Conservation (phyloP, 1,140 invertebrate species). For the Laupala kohalensis region DNA sequence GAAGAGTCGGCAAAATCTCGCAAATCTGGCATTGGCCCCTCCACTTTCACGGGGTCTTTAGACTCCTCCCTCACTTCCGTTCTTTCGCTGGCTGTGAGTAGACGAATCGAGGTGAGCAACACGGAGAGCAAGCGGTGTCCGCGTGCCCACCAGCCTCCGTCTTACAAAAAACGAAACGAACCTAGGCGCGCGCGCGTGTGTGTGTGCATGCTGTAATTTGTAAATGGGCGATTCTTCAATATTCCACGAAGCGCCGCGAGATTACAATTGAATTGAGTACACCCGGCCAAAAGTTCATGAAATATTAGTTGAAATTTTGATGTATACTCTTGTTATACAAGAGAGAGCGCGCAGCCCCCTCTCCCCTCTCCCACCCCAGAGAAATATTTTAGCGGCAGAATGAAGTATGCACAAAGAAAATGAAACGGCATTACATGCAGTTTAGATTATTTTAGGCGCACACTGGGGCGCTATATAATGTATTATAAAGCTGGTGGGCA, state of each 20-base stretch:
- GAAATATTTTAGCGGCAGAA: constrained; percentile 9
- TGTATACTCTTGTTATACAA: constrained; percentile 3
- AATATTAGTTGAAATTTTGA: constrained; percentile 13
- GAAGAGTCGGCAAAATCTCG: too few relatives aligned
- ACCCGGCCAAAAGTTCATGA: constrained; percentile 11
- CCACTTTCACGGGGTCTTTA: too few relatives aligned
- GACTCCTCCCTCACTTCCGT: too few relatives aligned
- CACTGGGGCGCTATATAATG: not conserved
- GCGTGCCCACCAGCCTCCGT: not conserved
- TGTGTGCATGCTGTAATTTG: constrained; percentile 9
- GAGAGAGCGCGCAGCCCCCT: not conserved
- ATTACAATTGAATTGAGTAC: constrained; percentile 12
- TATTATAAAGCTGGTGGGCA: constrained; percentile 1
- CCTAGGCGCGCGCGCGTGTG: not conserved
- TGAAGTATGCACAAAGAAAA: constrained; percentile 14
- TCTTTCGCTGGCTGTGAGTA: too few relatives aligned
- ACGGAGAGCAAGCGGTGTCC: too few relatives aligned
- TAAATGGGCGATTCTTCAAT: constrained; percentile 10
- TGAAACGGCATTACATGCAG: constrained; percentile 6
- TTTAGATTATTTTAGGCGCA: constrained; percentile 11
- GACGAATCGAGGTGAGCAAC: too few relatives aligned
- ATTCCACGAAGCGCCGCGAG: constrained; percentile 4
- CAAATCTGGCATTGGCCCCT: too few relatives aligned
- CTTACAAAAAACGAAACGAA: constrained; percentile 1
- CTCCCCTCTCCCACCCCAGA: not conserved